phyloP scores from a whole-genome alignment of 35 echinoderm and acorn worm species.

The Apostichopus parvimensis region DNA sequence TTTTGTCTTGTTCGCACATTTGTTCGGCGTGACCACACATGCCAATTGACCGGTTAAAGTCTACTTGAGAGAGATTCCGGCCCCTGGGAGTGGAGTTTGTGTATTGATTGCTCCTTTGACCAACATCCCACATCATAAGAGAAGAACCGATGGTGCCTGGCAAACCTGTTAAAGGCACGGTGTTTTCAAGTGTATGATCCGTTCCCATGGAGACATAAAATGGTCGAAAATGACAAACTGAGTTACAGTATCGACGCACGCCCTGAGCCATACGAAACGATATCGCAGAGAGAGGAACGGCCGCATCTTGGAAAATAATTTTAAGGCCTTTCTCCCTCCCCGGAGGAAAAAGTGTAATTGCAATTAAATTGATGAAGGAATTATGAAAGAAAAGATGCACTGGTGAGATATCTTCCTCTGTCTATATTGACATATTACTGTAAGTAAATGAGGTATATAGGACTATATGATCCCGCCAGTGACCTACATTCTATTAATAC shows the following conservation, averaged over 20 bases:
- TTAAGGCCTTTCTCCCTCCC: not conserved
- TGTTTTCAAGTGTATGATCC: not conserved
- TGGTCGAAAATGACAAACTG: conserved; percentile 34
- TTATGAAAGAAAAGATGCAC: not conserved
- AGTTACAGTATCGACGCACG: conserved; percentile 39
- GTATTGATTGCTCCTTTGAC: conserved; percentile 43
- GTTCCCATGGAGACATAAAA: conserved; percentile 34
- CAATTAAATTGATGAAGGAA: conserved; percentile 33
- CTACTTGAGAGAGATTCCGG: conserved; percentile 22
- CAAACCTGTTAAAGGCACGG: conserved; percentile 29
- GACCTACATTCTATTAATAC: too few species aligned
- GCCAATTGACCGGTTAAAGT: conserved; percentile 50
- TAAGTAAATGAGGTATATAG: too few species aligned
- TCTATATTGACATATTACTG: not conserved
- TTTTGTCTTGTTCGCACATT: conserved; percentile 28
- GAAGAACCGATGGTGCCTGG: not conserved
- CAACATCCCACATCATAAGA: not conserved
- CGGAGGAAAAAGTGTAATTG: not conserved
- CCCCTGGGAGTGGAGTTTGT: conserved; percentile 35
- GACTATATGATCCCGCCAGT: too few species aligned
- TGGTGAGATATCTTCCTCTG: not conserved
- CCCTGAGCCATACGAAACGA: not conserved
- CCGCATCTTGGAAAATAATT: too few species aligned
- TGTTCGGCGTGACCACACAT: conserved; percentile 45
- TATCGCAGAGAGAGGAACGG: not conserved